A percentile compares a stretch with the other conserved stretches of the same genome.
Evolutionary conservation across 1,140 invertebrate species (phyloP).

Genomic region (Platyscapa corneri): DNA sequence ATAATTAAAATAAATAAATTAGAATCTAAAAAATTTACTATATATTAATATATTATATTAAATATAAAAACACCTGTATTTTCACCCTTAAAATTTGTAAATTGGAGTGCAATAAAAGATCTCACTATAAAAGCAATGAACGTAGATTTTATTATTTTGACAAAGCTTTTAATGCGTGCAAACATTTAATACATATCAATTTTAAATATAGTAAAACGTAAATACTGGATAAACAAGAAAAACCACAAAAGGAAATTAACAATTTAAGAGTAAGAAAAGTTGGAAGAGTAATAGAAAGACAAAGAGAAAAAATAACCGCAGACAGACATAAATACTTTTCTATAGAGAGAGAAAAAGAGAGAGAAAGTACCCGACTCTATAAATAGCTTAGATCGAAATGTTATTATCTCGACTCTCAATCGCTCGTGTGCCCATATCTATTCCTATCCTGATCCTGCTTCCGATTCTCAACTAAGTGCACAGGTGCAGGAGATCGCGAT

Average conservation of each 20-base stretch:
- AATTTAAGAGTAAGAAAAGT: neutral
- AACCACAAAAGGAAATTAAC: conserved; percentile 6
- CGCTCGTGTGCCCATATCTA: conserved; percentile 49
- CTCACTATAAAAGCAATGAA: neutral
- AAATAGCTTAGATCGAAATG: conserved; percentile 27
- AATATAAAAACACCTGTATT: no score
- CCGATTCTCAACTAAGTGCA: conserved; percentile 1
- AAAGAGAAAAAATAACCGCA: no score
- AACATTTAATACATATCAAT: conserved; percentile 11
- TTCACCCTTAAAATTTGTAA: neutral
- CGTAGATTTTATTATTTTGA: neutral
- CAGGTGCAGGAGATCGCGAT: conserved; percentile 1
- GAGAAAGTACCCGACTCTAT: neutral
- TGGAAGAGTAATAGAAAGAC: neutral
- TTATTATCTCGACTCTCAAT: conserved; percentile 31
- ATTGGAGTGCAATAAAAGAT: neutral
- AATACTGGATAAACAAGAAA: conserved; percentile 1
- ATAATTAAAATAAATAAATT: no score
- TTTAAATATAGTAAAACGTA: neutral
- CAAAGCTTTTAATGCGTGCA: neutral
- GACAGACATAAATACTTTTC: neutral
- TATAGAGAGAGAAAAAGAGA: neutral
- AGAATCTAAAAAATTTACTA: no score
- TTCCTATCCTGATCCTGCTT: conserved; percentile 46
- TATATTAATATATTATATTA: no score